Evolutionary conservation across 1,140 invertebrate genomes (phyloP).

Genomic region (Drosophila serrata): DNA sequence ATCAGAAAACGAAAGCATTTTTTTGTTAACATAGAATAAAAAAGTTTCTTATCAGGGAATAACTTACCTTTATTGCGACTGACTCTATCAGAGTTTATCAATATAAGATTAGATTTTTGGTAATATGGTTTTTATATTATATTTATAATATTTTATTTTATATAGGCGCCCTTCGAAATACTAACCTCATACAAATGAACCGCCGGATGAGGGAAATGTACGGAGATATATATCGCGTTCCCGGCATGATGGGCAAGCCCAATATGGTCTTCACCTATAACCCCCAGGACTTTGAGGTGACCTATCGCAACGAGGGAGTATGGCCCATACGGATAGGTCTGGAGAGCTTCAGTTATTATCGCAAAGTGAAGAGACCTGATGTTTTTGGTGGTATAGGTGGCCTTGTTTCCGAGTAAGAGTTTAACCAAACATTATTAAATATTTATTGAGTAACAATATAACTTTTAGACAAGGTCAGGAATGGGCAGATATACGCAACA

Average conservation of each 20-base stretch:
- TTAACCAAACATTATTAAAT: fast-evolving
- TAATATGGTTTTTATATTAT: not conserved
- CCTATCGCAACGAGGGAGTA: slow-evolving; percentile 75
- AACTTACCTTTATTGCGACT: not conserved
- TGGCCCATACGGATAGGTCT: slow-evolving; percentile 79
- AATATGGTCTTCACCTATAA: slow-evolving; percentile 77
- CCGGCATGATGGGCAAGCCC: slow-evolving; percentile 67
- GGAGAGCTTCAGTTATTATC: slow-evolving; percentile 73
- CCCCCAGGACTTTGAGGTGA: slow-evolving; percentile 65
- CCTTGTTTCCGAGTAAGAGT: slow-evolving; percentile 62
- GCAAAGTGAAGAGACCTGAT: slow-evolving; percentile 66
- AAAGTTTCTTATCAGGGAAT: not conserved
- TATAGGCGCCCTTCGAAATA: slow-evolving; percentile 63
- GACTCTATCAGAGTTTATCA: not conserved
- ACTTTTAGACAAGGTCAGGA: slow-evolving; percentile 59
- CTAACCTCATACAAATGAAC: slow-evolving; percentile 66
- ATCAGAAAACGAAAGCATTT: not conserved
- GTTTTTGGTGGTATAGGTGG: slow-evolving; percentile 71
- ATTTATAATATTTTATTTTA: not conserved
- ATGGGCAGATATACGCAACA: slow-evolving; percentile 72
- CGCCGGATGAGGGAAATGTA: slow-evolving; percentile 63
- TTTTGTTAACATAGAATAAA: not conserved
- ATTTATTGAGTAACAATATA: not conserved
- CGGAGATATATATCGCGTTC: slow-evolving; percentile 66
- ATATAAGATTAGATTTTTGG: not conserved